Evolutionary conservation across 2,888 invertebrate genomes (phyloP).

Genomic region (Callimorpha dominula): DNA sequence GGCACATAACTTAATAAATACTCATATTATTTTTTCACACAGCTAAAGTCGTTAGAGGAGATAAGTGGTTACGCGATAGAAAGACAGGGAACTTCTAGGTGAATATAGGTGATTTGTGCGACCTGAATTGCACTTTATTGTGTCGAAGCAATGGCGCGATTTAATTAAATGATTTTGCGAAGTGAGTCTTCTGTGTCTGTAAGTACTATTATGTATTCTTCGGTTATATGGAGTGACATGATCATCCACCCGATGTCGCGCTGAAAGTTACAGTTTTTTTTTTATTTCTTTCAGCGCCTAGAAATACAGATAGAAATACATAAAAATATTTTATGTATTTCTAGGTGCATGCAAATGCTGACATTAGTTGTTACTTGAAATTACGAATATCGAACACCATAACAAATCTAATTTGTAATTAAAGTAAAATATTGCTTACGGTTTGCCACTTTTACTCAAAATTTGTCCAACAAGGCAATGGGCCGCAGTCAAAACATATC

Average conservation of each 20-base stretch:
- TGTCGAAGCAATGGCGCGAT: background rate
- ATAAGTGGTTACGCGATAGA: too few relatives aligned
- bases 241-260: too few relatives aligned
- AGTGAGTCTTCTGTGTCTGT: background rate
- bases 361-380: background rate
- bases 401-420: background rate
- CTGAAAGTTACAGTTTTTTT: too few relatives aligned
- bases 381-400: background rate
- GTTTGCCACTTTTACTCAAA: slow-evolving; percentile 58
- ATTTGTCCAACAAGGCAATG: slow-evolving; percentile 82
- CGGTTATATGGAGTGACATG: too few relatives aligned
- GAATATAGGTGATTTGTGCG: too few relatives aligned
- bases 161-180: background rate
- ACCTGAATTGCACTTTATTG: background rate
- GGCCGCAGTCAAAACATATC: slow-evolving; percentile 85
- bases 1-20: background rate
- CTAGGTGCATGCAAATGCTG: too few relatives aligned
- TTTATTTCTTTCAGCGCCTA: too few relatives aligned
- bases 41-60: too few relatives aligned
- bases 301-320: too few relatives aligned
- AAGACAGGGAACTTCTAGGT: too few relatives aligned
- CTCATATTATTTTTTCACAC: background rate
- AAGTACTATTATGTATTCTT: background rate
- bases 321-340: too few relatives aligned
- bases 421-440: slow-evolving; percentile 68